phyloP scores from a whole-genome alignment of 2,113 vertebrate species.

The Scomber colias region DNA sequence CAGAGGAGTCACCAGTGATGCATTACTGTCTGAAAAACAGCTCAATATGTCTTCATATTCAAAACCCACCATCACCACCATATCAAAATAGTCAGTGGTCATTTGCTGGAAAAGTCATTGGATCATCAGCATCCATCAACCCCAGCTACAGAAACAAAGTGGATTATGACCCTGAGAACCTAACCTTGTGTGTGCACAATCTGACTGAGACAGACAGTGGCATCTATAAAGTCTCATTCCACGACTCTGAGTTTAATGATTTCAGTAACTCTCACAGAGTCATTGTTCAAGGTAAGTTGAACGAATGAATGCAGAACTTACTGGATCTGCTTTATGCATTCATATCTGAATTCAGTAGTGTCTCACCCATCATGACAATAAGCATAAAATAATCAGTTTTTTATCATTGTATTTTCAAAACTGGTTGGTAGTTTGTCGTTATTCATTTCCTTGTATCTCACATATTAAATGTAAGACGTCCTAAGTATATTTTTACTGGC shows the following conservation, averaged over 20 bases:
- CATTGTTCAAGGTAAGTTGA: constrained; percentile 65
- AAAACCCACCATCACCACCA: rapidly evolving
- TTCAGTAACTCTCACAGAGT: rapidly evolving
- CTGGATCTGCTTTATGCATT: neutral
- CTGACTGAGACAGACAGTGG: constrained; percentile 51
- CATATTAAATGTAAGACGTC: too few relatives aligned
- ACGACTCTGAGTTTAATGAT: rapidly evolving
- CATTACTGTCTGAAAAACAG: constrained; percentile 19
- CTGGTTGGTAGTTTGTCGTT: too few relatives aligned
- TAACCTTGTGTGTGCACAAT: constrained; percentile 46
- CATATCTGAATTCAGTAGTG: neutral
- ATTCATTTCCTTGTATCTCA: too few relatives aligned
- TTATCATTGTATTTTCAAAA: too few relatives aligned
- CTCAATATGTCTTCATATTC: constrained; percentile 44
- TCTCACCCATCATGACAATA: neutral
- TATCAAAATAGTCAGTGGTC: rapidly evolving
- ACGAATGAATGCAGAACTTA: neutral
- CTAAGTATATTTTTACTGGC: neutral
- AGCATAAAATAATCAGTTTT: neutral
- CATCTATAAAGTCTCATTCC: neutral
- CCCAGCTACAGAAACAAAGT: rapidly evolving
- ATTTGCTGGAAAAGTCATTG: rapidly evolving
- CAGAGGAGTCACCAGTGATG: rapidly evolving
- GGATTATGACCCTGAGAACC: rapidly evolving
- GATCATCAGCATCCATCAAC: rapidly evolving